A percentile compares a stretch with the other conserved stretches of the same genome.
Conservation (phyloP, 2,113 vertebrate genomes). For the Sinocyclocheilus anshuiensis region DNA sequence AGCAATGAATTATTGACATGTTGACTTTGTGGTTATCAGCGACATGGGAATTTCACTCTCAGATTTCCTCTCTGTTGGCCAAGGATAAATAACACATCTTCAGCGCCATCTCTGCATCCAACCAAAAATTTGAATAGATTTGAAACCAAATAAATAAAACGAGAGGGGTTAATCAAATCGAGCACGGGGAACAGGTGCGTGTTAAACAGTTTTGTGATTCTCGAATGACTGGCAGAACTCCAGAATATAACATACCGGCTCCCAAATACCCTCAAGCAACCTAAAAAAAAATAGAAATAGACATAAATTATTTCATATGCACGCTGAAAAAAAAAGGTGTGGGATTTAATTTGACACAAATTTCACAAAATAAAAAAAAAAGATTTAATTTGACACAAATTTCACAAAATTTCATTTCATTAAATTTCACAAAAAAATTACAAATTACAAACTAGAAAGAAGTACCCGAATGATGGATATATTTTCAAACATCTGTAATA, state of each 20-base stretch:
- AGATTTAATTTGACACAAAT: too few species aligned
- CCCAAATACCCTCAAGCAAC: background rate
- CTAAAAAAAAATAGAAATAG: too few species aligned
- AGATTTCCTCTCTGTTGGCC: constrained; percentile 40
- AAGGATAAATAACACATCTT: constrained; percentile 48
- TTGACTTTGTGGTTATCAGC: constrained; percentile 56
- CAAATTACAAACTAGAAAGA: too few species aligned
- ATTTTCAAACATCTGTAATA: too few species aligned
- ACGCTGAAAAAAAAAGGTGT: background rate
- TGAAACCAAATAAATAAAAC: constrained; percentile 35
- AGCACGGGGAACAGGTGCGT: constrained; percentile 33
- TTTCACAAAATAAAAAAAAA: too few species aligned
- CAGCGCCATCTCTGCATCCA: background rate
- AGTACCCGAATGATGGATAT: too few species aligned
- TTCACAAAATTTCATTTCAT: too few species aligned
- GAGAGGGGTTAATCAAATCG: constrained; percentile 31
- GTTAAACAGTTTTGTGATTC: constrained; percentile 13
- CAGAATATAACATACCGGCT: constrained; percentile 20
- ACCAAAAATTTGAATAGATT: constrained; percentile 7
- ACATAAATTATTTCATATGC: background rate
- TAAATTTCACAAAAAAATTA: too few species aligned
- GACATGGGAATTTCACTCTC: constrained; percentile 52
- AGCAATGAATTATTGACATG: constrained; percentile 62
- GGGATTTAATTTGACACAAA: too few species aligned
- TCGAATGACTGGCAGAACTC: constrained; percentile 17